Evolutionary conservation across 2,113 vertebrate species (phyloP), one percentile per base, ranked within the genome.

Genomic region (Ibidorhyncha struthersii): DNA sequence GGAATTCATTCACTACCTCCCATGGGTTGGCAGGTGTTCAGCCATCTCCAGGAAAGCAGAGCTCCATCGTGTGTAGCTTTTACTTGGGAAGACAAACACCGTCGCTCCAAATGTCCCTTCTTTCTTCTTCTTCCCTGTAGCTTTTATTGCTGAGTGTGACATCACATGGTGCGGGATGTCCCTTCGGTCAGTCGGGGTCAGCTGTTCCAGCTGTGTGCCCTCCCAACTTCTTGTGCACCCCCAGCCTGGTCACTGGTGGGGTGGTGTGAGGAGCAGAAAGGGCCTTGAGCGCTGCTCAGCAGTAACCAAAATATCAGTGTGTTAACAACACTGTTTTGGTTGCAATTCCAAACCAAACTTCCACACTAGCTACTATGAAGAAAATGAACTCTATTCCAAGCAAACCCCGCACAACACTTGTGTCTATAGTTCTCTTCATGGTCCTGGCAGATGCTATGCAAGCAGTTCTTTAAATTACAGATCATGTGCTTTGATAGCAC

Each of bases 191-290:
- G 10, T 0, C 29, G 49, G 6, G 20, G 10, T 61, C 71, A 62
- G 34, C 5, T 88, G 34, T 66, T 58, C 32, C 2, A 1, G 19
- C 27, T 61, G 40, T 41, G 32, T 69, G 20, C 27, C 18, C 34
- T 78, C 45, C 29, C 26, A 62, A 1, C 1, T 13, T 8, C 6
- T 45, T 69, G 49, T 41, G 50, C 9, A n/a, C 2, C 16, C 16
- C 3, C 25, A 38, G 8, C 12, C 45, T 45, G 1, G 16, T 61
- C 0, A 0, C 32, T 58, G 21, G 5, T 52, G 17, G 38, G 10
- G n/a, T 22, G 11, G 13, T 2, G 27, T 90, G 62, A 63, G 36
- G 5, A 90, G 43, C 20, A 74, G 36, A n/a, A 81, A 58, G 15
- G 18, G 0, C 50, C 14, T 30, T 9, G 9, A 86, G 16, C 7